These are phyloP conservation scores for Psylliodes chrysocephalus DNA, from an alignment of 2,888 invertebrate species.

Conservation along the genomic window DNA sequence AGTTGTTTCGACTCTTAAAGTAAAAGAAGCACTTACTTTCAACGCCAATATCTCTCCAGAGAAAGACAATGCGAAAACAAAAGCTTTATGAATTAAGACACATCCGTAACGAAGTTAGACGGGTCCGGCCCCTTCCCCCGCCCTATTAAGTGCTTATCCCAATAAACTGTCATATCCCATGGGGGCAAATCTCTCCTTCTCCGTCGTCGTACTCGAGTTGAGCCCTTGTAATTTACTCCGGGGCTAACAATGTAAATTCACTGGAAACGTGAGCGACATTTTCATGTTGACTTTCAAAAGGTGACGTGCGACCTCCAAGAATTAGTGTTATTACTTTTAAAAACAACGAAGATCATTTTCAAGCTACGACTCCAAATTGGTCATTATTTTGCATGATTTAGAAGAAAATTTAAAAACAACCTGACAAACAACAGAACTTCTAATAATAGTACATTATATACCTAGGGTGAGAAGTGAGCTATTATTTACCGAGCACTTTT, in stretches of 20 bases:
- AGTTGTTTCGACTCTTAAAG: slow-evolving; percentile 43
- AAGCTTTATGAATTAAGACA: slow-evolving; percentile 62
- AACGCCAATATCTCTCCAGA: slow-evolving; percentile 56
- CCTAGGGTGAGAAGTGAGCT: no score
- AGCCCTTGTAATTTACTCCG: slow-evolving; percentile 60
- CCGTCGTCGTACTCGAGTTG: slow-evolving; percentile 46
- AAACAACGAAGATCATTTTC: no score
- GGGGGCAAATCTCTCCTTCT: slow-evolving; percentile 56
- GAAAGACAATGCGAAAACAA: slow-evolving; percentile 59
- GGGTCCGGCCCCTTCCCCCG: slow-evolving; percentile 41
- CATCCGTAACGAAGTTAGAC: slow-evolving; percentile 61
- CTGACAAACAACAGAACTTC: no score
- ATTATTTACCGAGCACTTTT: no score
- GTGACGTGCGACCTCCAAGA: neutral
- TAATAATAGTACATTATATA: no score
- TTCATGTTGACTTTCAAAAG: slow-evolving; percentile 33
- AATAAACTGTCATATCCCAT: slow-evolving; percentile 63
- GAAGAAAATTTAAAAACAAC: no score
- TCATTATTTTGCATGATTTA: no score
- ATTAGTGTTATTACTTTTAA: no score
- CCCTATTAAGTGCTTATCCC: slow-evolving; percentile 63
- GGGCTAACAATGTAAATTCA: slow-evolving; percentile 60
- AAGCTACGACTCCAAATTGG: no score
- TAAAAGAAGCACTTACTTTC: slow-evolving; percentile 58
- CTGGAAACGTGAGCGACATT: slow-evolving; percentile 58